Percentiles rank a stretch among this genome's conserved stretches.
phyloP scores from a whole-genome alignment of 1,140 invertebrate species.

The Dreissena polymorpha region DNA sequence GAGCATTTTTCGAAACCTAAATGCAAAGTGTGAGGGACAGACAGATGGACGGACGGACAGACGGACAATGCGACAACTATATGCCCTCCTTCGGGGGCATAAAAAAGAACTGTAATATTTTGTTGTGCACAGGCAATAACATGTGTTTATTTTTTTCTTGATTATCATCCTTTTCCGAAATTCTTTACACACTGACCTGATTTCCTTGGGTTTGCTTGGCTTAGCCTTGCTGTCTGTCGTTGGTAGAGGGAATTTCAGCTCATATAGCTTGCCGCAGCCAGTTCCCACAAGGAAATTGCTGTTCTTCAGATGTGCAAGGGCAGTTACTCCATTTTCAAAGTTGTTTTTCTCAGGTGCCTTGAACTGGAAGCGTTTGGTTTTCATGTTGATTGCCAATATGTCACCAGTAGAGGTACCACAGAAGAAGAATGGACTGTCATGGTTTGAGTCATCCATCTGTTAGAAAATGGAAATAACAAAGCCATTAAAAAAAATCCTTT shows the following conservation, averaged over 20 bases:
- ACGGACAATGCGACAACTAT: too few species aligned
- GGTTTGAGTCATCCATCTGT: conserved; percentile 73
- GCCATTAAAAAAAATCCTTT: neutral
- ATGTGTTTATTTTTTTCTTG: too few species aligned
- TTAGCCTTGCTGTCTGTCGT: conserved; percentile 50
- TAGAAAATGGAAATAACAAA: conserved; percentile 30
- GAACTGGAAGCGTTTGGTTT: conserved; percentile 70
- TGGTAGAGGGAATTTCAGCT: conserved; percentile 57
- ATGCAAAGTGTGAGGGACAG: too few species aligned
- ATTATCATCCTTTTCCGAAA: too few species aligned
- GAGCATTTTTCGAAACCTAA: too few species aligned
- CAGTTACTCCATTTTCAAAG: conserved; percentile 83
- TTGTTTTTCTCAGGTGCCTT: conserved; percentile 76
- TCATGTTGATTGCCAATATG: conserved; percentile 81
- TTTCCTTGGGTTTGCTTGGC: conserved; percentile 25
- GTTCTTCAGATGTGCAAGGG: conserved; percentile 83
- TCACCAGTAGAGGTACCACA: conserved; percentile 92
- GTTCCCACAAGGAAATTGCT: conserved; percentile 87
- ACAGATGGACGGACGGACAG: too few species aligned
- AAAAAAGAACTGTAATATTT: too few species aligned
- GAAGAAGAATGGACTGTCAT: conserved; percentile 87
- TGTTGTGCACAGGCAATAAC: too few species aligned
- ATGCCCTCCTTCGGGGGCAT: too few species aligned
- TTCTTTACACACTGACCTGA: conserved; percentile 11
- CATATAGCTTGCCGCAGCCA: conserved; percentile 88